Evolutionary conservation across 2,888 invertebrate species (phyloP), one percentile per base, ranked within the genome.

Genomic region (Mycogona germanica): DNA sequence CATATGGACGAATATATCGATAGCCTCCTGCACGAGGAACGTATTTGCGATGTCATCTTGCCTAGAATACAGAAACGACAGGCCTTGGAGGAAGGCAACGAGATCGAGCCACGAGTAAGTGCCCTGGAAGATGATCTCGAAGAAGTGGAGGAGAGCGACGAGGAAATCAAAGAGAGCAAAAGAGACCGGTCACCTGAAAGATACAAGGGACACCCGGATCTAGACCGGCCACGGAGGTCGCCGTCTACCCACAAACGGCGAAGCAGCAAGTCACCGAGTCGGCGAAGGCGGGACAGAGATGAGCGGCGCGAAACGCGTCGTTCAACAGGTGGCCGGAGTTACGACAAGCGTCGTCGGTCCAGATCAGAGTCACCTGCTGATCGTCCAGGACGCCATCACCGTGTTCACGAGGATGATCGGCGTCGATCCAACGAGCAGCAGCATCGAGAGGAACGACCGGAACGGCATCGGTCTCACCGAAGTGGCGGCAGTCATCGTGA

Each of bases 1-100:
- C 88, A 96, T 64, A 87, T 99, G 85, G 98, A 99, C 67, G 97
- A 97, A 70, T 96, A 88, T 68, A 91, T 99, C 59, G 98, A 99
- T 68, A 84, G 87, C 63, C 71, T 99, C 32, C 72, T 99, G 29
- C 76, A 89, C 44, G 93, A 93, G 61, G 98, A 99, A 68, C 78
- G 97, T 55, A 79, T 84, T 7, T 96, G 92, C 70, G 98, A 99
- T 68, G 84, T 98, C 12, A 97, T 98, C 65, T 70, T 98, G 56
- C 98, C 98, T 0, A 78, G 97, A 62, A 80, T 97, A 62, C 76
- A 75, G 70, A 95, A 91, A 68, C 78, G 96, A 7, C 76, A 81
- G 60, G 84, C 95, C 42, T 73, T 98, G 17, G 98, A 99, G 70
- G 96, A 96, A 67, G 88, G 84, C 62, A 95, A 92, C 68, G 91